Conservation (phyloP, 1,140 invertebrate species). For the Teleogryllus occipitalis region DNA sequence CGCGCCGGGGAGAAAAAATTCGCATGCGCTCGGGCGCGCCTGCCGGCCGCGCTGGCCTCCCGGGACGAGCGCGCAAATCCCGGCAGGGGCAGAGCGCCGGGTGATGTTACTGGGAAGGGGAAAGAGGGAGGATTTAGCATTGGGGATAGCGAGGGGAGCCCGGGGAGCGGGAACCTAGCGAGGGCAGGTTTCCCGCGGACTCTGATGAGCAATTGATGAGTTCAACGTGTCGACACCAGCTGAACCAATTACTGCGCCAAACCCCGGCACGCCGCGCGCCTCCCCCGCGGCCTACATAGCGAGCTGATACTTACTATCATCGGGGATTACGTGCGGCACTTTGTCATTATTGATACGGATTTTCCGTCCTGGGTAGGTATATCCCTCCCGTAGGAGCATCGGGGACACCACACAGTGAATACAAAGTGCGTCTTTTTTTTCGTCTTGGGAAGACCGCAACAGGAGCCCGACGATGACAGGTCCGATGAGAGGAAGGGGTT, state of each 20-base stretch:
- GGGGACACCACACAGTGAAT: slow-evolving; percentile 15
- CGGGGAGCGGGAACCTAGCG: background rate
- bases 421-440: slow-evolving; percentile 14
- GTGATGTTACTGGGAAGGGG: background rate
- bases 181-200: slow-evolving; percentile 27
- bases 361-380: slow-evolving; percentile 14
- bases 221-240: slow-evolving; percentile 36
- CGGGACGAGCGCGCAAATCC: slow-evolving; percentile 13
- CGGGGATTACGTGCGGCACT: slow-evolving; percentile 26
- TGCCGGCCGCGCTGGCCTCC: background rate
- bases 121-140: background rate
- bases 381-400: slow-evolving; percentile 15
- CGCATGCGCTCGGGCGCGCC: background rate
- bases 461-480: background rate
- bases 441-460: background rate
- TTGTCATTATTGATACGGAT: slow-evolving; percentile 28
- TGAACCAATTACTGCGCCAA: slow-evolving; percentile 40
- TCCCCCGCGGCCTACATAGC: slow-evolving; percentile 28
- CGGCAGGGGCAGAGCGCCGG: slow-evolving; percentile 16
- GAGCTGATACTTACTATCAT: slow-evolving; percentile 24
- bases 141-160: slow-evolving; percentile 19
- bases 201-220: slow-evolving; percentile 41
- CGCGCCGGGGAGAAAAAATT: background rate
- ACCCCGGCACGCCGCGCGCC: slow-evolving; percentile 32
- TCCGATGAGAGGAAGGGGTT: background rate